Evolutionary conservation across 2,888 invertebrate genomes (phyloP), one percentile per base, ranked within the genome.

Genomic region (Troides helena): DNA sequence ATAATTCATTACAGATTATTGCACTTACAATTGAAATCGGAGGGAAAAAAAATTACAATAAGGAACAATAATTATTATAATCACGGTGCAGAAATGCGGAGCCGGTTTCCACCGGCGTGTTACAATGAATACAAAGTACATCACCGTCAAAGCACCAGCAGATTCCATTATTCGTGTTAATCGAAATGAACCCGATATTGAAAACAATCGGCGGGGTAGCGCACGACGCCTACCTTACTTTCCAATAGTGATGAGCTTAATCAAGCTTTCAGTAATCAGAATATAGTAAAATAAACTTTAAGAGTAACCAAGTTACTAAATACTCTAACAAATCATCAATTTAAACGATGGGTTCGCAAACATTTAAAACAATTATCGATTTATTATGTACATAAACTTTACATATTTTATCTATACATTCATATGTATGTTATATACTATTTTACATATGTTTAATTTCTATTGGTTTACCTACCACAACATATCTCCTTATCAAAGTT

Each of bases 181-280:
- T 89, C 87, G 86, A 89, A 90, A 86, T 89, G 87, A 86, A 81
- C 84, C 85, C 14, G 86, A 88, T 91, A 90, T 89, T 88, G 90
- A 90, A 92, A 90, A 92, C 92, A 92, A 92, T 92, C 87, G 90
- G 84, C 88, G 85, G 87, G 85, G 87, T 85, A 86, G 85, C 76
- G 90, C 92, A 92, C 92, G 92, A 92, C 81, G 57, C 63, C 67
- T 62, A 70, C 78, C 70, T 65, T 75, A 71, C 69, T 71, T 72
- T 68, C 66, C 23, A 70, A 72, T 74, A 77, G 77, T 71, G 81
- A 85, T 70, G 83, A 74, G 75, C 79, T 62, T 71, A 46, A 46
- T 12, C 12, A 46, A 46, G 46, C 46, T 46, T 46, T 14, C 14
- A 14, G 18, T 53, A 53, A 53, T 6, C 53, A 53, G n/a, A 46